Evolutionary conservation across 1,140 invertebrate species (phyloP).

Genomic region (Camponotus floridanus): DNA sequence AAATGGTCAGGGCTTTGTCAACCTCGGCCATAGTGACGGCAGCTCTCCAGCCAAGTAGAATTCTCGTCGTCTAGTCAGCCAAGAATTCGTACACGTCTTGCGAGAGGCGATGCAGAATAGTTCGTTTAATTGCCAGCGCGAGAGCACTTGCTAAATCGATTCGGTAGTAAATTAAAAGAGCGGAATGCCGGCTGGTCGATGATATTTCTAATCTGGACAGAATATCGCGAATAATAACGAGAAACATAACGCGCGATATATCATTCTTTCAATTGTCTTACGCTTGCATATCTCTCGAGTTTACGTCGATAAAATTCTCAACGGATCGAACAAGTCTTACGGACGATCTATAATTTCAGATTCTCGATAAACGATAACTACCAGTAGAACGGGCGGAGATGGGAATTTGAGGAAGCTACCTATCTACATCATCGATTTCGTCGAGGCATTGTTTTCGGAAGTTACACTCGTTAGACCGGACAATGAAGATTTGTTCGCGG

Average conservation of each 20-base stretch:
- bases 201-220: not conserved
- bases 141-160: not conserved
- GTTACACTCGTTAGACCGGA: constrained; percentile 73
- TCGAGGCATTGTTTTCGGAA: constrained; percentile 72
- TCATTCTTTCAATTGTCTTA: not conserved
- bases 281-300: not conserved
- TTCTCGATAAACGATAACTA: constrained; percentile 24
- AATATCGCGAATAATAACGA: not conserved
- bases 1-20: constrained; percentile 64
- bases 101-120: not conserved
- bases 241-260: not conserved
- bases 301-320: not conserved
- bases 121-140: constrained; percentile 27
- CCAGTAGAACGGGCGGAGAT: not conserved
- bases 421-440: constrained; percentile 39
- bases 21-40: constrained; percentile 32
- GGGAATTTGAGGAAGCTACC: constrained; percentile 24
- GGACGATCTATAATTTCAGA: not conserved
- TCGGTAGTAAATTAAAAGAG: not conserved
- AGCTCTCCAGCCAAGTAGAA: constrained; percentile 23
- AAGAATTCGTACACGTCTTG: constrained; percentile 16
- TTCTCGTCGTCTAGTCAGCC: constrained; percentile 25
- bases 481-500: constrained; percentile 71
- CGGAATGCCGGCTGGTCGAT: not conserved
- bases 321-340: not conserved